phyloP scores from a whole-genome alignment of 2,113 vertebrate genomes.

The Elanus axillaris region DNA sequence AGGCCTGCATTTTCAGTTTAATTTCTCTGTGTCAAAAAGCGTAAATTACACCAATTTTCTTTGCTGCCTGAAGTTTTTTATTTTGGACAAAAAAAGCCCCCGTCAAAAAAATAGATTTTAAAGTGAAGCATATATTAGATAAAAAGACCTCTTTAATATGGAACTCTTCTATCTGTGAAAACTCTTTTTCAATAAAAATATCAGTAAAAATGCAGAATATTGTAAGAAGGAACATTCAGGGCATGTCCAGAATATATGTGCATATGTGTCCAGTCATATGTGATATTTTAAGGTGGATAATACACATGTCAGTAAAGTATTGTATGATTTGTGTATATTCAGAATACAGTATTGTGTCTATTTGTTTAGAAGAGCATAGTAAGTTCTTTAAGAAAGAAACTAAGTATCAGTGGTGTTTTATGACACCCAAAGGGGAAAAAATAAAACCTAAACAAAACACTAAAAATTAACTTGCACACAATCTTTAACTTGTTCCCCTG shows the following conservation, averaged over 20 bases:
- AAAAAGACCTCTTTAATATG: background rate
- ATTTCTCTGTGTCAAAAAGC: background rate
- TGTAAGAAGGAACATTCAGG: background rate
- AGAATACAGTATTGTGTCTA: background rate
- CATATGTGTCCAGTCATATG: background rate
- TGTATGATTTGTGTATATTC: background rate
- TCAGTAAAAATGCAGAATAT: background rate
- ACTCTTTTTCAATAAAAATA: background rate
- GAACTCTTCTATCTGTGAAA: background rate
- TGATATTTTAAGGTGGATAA: background rate
- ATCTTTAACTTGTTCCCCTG: background rate
- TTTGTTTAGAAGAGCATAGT: background rate
- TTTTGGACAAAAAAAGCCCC: background rate
- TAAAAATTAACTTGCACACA: background rate
- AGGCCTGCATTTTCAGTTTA: background rate
- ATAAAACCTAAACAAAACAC: background rate
- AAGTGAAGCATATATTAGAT: background rate
- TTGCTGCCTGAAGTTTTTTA: background rate
- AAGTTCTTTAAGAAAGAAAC: background rate
- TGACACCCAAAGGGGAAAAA: background rate
- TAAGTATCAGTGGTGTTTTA: background rate
- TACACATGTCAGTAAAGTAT: rapidly evolving
- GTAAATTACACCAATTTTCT: background rate
- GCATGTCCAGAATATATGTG: background rate
- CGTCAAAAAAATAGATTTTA: background rate